Base-by-base conservation (phyloP, 2,888 invertebrate genomes). In the Lasioglossum oenotherae region DNA sequence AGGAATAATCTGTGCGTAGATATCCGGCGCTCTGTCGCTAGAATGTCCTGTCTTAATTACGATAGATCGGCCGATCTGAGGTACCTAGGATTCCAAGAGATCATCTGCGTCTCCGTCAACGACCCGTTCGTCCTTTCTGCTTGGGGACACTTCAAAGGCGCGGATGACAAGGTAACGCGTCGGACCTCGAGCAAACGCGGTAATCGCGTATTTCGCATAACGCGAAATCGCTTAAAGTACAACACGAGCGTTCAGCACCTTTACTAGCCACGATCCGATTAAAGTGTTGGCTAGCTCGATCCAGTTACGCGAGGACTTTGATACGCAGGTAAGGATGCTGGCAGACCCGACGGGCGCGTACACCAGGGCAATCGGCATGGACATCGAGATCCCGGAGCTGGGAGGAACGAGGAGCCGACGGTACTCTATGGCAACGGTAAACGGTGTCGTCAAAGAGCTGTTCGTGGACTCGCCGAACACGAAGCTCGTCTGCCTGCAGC, bases 71-170 rank as follows among this genome's bases (percentile, higher is more conserved):
- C 94, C 31, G 93, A 94, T 31, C 90, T 96, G 79, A 95, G 95
- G 85, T 91, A 90, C 0, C 95, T 95, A 82, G 96, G 96, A 12
- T 94, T 96, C 35, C 91, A 94, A 2, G 95, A 95, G 72, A 94
- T 96, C 10, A 94, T 94, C 81, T 96, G 96, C 92, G 93, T 96
- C 4, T 92, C 96, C 53, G 96, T 96, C 73, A 96, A 96, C 90
- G 96, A 96, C 91, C 96, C 96, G 0, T 96, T 95, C 91, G 96
- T 96, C 2, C 95, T 96, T 95, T 95, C 92, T 16, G 96, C 96
- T 2, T 96, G 96, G 96, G 96, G 95, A 5, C 91, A 95, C 84
- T 87, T 89, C 8, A 94, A 95, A 77, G 92, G 93, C 31, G 92
- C 95, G 3, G 89, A 89, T 14, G 95, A 95, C 74, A 96, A 96